These are phyloP conservation scores for Aplochiton taeniatus DNA, from an alignment of 2,797 vertebrate species.

Conservation along the genomic window DNA sequence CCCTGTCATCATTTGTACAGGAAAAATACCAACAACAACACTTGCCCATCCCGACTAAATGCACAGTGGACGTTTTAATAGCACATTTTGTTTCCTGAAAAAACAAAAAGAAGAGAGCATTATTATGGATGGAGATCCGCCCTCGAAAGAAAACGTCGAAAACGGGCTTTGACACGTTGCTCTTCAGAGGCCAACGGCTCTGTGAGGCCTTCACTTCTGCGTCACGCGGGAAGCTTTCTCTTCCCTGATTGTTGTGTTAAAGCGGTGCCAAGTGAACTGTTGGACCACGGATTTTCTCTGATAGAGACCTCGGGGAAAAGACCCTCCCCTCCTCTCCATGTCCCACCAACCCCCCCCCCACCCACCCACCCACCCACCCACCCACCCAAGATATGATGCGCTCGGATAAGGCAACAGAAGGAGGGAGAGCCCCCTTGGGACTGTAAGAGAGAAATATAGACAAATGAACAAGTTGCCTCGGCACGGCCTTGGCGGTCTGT, in stretches of 20 bases:
- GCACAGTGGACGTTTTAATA: no score
- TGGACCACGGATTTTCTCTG: conserved; percentile 64
- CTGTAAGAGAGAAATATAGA: conserved; percentile 68
- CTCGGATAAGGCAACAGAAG: conserved; percentile 72
- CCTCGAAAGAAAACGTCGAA: no score
- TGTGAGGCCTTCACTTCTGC: conserved; percentile 23
- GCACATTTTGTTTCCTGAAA: no score
- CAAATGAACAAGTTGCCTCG: conserved; percentile 75
- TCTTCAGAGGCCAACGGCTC: background rate
- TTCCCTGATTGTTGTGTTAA: conserved; percentile 54
- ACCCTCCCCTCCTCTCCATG: conserved; percentile 7
- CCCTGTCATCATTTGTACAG: no score
- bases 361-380: conserved; percentile 11
- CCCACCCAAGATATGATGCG: conserved; percentile 35
- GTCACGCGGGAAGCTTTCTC: conserved; percentile 29
- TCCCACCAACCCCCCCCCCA: background rate
- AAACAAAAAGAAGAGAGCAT: no score
- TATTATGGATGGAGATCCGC: no score
- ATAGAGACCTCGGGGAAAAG: conserved; percentile 65
- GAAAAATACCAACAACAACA: no score
- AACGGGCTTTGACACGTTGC: background rate
- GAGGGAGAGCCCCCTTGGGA: conserved; percentile 61
- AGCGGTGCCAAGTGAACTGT: conserved; percentile 69
- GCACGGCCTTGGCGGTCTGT: conserved; percentile 60
- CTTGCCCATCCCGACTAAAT: no score